These are phyloP conservation scores for Alectura lathami DNA, from an alignment of 2,113 vertebrate species.

Conservation along the genomic window DNA sequence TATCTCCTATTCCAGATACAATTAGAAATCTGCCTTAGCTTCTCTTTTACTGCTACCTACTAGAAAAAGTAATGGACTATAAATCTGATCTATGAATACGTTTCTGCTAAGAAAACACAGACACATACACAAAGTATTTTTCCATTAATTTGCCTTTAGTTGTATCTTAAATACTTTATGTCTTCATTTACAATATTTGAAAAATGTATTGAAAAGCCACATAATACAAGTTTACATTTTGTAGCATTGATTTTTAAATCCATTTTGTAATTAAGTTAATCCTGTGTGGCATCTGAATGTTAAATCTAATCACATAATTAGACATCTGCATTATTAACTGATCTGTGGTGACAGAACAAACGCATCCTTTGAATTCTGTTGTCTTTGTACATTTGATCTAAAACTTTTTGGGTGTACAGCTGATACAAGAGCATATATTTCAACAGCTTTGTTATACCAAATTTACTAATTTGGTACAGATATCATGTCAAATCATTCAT, in stretches of 20 bases:
- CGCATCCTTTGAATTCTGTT: slow-evolving; percentile 20
- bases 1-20: neutral
- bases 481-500: neutral
- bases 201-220: neutral
- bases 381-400: neutral
- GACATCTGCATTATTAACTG: slow-evolving; percentile 57
- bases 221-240: slow-evolving; percentile 44
- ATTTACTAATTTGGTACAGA: neutral
- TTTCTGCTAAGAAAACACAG: neutral
- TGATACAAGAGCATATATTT: neutral
- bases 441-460: neutral
- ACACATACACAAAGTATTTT: neutral
- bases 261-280: slow-evolving; percentile 65
- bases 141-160: slow-evolving; percentile 30
- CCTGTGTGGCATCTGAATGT: slow-evolving; percentile 42
- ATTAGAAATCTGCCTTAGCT: slow-evolving; percentile 6
- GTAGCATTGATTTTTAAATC: slow-evolving; percentile 41
- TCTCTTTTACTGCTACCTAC: neutral
- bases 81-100: neutral
- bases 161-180: slow-evolving; percentile 10
- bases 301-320: slow-evolving; percentile 69
- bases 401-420: neutral
- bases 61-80: slow-evolving; percentile 8
- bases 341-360: slow-evolving; percentile 47
- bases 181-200: slow-evolving; percentile 5